These are phyloP conservation scores for Neolamprologus caudopunctatus DNA, from an alignment of 2,113 vertebrate species.

Conservation along the genomic window DNA sequence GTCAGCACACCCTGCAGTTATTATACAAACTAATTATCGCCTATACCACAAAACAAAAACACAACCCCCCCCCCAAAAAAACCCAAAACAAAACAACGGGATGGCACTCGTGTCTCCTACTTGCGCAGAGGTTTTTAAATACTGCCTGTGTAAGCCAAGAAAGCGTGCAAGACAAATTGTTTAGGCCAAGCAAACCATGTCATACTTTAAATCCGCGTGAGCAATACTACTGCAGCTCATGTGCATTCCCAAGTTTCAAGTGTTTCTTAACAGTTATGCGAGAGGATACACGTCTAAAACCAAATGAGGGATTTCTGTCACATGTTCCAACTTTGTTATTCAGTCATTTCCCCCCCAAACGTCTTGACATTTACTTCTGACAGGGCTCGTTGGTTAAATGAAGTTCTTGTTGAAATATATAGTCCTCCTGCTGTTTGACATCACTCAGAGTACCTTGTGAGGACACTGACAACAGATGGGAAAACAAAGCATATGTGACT, in stretches of 20 bases:
- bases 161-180: background rate
- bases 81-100: accelerated
- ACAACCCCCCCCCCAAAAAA: accelerated
- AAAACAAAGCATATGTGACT: background rate
- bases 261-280: background rate
- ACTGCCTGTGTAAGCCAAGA: background rate
- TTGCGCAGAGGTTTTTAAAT: background rate
- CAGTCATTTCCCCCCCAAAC: background rate
- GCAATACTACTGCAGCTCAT: background rate
- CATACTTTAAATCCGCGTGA: background rate
- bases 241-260: too few relatives aligned
- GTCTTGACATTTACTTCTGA: background rate
- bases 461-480: background rate
- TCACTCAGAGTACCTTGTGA: background rate
- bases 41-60: background rate
- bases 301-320: background rate
- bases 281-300: background rate
- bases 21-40: constrained; percentile 5
- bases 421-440: background rate
- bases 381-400: background rate
- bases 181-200: background rate
- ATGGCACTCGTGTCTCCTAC: background rate
- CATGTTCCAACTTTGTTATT: background rate
- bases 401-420: background rate
- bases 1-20: background rate